Evolutionary conservation across 2,888 invertebrate species (phyloP).

Genomic region (Phyllotreta striolata): DNA sequence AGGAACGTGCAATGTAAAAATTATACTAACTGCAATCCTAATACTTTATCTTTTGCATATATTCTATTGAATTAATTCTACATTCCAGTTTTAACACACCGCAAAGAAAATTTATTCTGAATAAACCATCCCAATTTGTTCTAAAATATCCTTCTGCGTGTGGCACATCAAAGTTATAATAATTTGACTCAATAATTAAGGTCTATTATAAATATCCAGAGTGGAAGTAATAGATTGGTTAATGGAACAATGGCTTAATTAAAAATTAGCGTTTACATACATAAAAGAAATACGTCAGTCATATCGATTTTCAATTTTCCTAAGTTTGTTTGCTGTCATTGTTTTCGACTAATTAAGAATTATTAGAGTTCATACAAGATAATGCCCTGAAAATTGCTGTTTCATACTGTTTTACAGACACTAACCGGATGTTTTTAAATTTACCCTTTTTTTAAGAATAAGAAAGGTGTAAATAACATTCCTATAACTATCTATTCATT

Average conservation of each 20-base stretch:
- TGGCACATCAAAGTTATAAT: neutral
- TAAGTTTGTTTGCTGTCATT: slow-evolving; percentile 19
- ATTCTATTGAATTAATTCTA: too few relatives aligned
- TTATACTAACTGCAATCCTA: too few relatives aligned
- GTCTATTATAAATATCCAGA: neutral
- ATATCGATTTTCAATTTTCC: slow-evolving; percentile 27
- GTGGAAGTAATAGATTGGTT: slow-evolving; percentile 1
- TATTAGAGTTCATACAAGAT: slow-evolving; percentile 5
- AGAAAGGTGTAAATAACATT: too few relatives aligned
- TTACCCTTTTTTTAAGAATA: too few relatives aligned
- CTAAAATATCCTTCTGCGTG: neutral
- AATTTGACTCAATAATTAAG: slow-evolving; percentile 1
- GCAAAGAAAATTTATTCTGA: too few relatives aligned
- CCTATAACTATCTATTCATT: neutral
- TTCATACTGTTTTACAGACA: neutral
- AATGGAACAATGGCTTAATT: slow-evolving; percentile 4
- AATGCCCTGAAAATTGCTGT: slow-evolving; percentile 14
- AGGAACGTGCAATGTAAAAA: too few relatives aligned
- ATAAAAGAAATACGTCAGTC: slow-evolving; percentile 9
- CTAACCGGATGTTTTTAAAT: slow-evolving; percentile 1
- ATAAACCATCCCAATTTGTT: too few relatives aligned
- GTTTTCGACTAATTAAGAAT: slow-evolving; percentile 16
- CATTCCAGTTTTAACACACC: too few relatives aligned
- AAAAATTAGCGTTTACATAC: slow-evolving; percentile 1
- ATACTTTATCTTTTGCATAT: too few relatives aligned